Evolutionary conservation across 2,113 vertebrate species (phyloP), one percentile per base, ranked within the genome.

Genomic region (Takifugu flavidus): DNA sequence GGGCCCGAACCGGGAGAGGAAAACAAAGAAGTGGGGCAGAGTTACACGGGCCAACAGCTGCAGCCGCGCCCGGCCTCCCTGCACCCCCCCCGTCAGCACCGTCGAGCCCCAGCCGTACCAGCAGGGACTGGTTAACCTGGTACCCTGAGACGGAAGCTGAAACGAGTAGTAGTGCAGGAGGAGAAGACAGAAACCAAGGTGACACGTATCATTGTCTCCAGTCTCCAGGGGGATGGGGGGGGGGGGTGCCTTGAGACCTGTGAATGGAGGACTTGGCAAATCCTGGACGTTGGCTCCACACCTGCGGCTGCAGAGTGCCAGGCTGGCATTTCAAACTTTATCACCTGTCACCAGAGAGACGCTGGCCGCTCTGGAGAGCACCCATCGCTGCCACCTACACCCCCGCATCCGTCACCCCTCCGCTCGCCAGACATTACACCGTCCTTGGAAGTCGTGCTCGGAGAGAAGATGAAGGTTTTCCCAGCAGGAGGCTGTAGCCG

Each of bases 281-380:
- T 83, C 78, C 74, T 83, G 76, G 78, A 79, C 70, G 60, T 72
- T 67, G 72, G 82, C 76, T 75, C 65, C 62, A 75, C 84, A 82
- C 80, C 84, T 85, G 75, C 31, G 58, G 72, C 78, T 0, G 34
- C 44, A 75, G 62, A 26, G 71, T 60, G 43, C 74, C 29, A 34
- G 44, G 61, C 29, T 80, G 80, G 69, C 77, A 77, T 85, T 86
- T 86, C 79, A 77, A 73, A 80, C 79, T 77, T 86, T 73, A 82
- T 86, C 84, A 83, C 80, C 86, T 82, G 86, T 83, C 85, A 84
- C 75, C 44, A 59, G 62, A 65, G 76, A 77, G 82, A 78, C 79
- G 67, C 65, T 25, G 67, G 62, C 73, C 59, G 69, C 61, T 73
- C 65, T 50, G 59, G 58, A 75, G 77, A 70, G 57, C 53, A 2